Conservation (phyloP, 1,140 invertebrate species). For the Gonioctena quinquepunctata region DNA sequence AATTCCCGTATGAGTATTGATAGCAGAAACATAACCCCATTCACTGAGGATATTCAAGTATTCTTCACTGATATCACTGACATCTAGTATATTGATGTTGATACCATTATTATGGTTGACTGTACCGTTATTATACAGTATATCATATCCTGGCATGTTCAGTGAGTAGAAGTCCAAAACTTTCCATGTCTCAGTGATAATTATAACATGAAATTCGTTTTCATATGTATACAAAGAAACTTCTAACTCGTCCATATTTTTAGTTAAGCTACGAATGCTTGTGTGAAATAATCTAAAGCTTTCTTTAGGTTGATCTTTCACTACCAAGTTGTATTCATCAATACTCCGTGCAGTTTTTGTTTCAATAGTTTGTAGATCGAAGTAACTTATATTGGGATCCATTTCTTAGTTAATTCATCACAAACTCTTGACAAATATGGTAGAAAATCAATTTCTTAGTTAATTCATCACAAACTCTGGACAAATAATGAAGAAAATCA, state of each 20-base stretch:
- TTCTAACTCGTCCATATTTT: conserved; percentile 2
- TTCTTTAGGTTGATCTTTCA: background rate
- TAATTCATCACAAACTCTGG: no score
- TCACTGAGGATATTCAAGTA: conserved; percentile 10
- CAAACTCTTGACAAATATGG: no score
- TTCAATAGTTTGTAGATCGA: background rate
- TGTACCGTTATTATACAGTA: background rate
- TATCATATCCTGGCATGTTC: background rate
- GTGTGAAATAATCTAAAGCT: background rate
- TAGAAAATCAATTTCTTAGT: no score
- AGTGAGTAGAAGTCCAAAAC: background rate
- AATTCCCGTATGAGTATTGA: conserved; percentile 3
- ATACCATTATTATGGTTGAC: conserved; percentile 2
- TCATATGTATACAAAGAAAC: background rate
- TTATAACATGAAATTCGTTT: background rate
- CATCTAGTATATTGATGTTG: background rate
- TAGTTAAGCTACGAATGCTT: background rate
- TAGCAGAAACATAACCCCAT: conserved; percentile 11
- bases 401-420: no score
- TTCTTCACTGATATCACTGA: no score
- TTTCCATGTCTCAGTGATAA: background rate
- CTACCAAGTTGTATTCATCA: background rate
- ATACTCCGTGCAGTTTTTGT: background rate
- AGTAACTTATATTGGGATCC: background rate
- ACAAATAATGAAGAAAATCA: no score